Base-by-base conservation (phyloP, 2,888 invertebrate species). In the Prenolepis imparis region DNA sequence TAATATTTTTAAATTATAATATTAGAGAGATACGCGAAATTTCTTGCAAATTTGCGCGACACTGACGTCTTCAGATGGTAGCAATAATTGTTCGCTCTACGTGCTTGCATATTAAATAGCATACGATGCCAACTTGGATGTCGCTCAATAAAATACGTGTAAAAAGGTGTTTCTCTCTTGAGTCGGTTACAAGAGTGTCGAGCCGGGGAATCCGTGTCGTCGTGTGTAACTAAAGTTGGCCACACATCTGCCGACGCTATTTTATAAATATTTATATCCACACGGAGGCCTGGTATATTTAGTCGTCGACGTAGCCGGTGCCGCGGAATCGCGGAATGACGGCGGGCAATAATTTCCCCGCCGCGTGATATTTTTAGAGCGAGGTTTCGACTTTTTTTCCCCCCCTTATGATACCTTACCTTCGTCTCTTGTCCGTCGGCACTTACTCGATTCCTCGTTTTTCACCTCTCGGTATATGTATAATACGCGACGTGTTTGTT, bases 211-310 rank as follows among this genome's bases (percentile, higher is more conserved):
- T 78, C 32, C 68, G 24, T 64, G 28, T 77, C 64, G 74, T 21
- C 21, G 63, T 44, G 12, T 44, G 73, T 59, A 72, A 78, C 78
- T 78, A 78, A 78, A 78, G 78, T 78, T 78, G 72, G 78, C 78
- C 12, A 59, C 73, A 39, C 92, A 92, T 93, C 92, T 92, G 92
- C 89, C 92, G 89, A 88, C 92, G 88, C 91, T 92, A 93, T 92
- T 93, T 92, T 92, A 92, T 91, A 93, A 92, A 92, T 92, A 93
- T 92, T 93, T 92, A 92, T 93, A 89, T 90, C 67, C 86, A 52
- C 64, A 36, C 36, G 5, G 70, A 63, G 70, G 86, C 75, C 83
- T 91, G 90, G 88, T 90, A 92, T 92, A 90, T 92, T 91, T 93
- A 90, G 92, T 92, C 91, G 88, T 64, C 67, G 87, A 74, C 83